Percentiles rank a stretch among this genome's conserved stretches.
Conservation (phyloP, 2,113 vertebrate genomes). For the Platichthys stellatus region DNA sequence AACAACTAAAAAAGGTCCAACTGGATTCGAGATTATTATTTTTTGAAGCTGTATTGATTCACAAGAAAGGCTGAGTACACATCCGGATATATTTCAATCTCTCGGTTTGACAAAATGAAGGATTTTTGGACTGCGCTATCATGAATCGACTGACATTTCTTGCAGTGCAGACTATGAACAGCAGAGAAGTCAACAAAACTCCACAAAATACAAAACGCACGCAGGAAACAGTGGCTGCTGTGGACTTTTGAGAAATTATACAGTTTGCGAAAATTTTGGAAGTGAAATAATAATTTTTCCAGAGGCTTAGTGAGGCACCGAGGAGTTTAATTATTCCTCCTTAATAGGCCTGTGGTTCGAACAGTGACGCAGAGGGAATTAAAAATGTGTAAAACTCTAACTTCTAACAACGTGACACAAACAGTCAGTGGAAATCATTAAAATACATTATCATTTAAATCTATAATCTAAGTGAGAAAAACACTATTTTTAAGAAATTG, state of each 20-base stretch:
- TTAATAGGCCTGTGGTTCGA: conserved; percentile 6
- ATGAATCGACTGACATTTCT: conserved; percentile 59
- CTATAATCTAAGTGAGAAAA: neutral
- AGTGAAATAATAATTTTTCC: conserved; percentile 10
- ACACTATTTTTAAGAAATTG: conserved; percentile 3
- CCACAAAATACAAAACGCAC: neutral
- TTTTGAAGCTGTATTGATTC: conserved; percentile 1
- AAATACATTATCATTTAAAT: neutral
- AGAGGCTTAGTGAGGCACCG: conserved; percentile 9
- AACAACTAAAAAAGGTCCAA: neutral
- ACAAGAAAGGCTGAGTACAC: neutral
- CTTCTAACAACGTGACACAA: neutral
- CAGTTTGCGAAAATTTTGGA: neutral
- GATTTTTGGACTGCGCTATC: conserved; percentile 7
- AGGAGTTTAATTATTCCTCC: neutral
- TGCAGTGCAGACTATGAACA: conserved; percentile 52
- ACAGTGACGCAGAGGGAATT: neutral
- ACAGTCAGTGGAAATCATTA: neutral
- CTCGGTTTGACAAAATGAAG: neutral
- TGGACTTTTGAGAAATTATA: conserved; percentile 11
- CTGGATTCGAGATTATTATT: neutral
- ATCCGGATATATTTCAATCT: conserved; percentile 29
- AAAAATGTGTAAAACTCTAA: neutral
- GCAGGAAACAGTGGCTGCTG: neutral
- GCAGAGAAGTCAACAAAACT: conserved; percentile 51